Evolutionary conservation across 2,888 invertebrate species (phyloP).

Genomic region (Portevinia maculata): DNA sequence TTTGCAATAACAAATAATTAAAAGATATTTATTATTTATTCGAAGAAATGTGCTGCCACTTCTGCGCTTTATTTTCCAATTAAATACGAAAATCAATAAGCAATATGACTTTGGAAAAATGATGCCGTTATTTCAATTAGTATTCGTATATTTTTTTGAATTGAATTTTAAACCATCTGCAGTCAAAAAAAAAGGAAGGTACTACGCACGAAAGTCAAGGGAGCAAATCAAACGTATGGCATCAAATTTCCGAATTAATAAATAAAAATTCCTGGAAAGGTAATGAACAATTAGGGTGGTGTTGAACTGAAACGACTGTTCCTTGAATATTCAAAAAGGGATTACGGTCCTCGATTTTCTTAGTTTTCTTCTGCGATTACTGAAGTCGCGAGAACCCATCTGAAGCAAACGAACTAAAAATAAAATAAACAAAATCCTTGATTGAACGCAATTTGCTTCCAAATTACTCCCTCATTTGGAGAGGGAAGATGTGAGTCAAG

Average conservation of each 20-base stretch:
- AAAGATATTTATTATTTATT: neutral
- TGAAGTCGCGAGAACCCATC: too few species aligned
- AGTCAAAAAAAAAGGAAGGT: too few species aligned
- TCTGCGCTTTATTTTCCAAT: neutral
- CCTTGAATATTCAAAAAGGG: neutral
- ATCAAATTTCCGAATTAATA: neutral
- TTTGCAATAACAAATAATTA: neutral
- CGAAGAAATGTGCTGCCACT: neutral
- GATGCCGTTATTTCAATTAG: too few species aligned
- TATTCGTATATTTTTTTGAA: too few species aligned
- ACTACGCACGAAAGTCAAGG: too few species aligned
- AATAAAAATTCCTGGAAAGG: neutral
- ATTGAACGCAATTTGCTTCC: constrained; percentile 4
- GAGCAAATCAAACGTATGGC: too few species aligned
- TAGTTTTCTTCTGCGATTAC: too few species aligned
- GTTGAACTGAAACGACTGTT: neutral
- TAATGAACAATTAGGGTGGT: constrained; percentile 11
- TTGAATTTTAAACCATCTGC: too few species aligned
- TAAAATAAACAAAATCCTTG: neutral
- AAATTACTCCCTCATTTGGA: neutral
- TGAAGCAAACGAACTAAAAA: neutral
- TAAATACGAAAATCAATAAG: neutral
- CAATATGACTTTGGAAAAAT: too few species aligned
- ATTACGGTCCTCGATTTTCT: too few species aligned
- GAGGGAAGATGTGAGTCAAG: neutral